Evolutionary conservation across 2,888 invertebrate genomes (phyloP), one percentile per base, ranked within the genome.

Genomic region (Scaeva pyrastri): DNA sequence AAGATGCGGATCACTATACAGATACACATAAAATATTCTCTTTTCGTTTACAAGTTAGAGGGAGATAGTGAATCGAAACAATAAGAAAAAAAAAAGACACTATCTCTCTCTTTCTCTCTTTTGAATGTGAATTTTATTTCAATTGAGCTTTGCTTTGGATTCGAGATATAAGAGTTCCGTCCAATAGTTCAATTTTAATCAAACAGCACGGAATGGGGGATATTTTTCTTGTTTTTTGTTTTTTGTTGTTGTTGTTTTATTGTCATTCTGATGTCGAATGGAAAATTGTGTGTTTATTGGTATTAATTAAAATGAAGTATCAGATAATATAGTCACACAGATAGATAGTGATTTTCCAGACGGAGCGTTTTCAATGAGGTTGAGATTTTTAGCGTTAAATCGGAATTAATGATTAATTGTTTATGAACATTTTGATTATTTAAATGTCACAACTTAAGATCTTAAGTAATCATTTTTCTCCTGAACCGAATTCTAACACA

Each of bases 101-200:
- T 26, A 48, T 12, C n/a, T n/a, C n/a, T 48, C 19, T 36, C 56
- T 31, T 56, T 52, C 31, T 26, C 48, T 45, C 50, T 36, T 41
- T 62, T 45, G 50, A 45, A 79, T 72, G 60, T 72, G 62, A 68
- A 85, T 77, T 77, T 73, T 19, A 72, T 70, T 85, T 73, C 81
- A 81, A 81, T 85, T 62, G 81, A 73, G 70, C 76, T 81, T 74
- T 26, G 23, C 6, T 52, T 3, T 19, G 50, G 12, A 1, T n/a
- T n/a, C n/a, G n/a, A 21, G 14, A 14, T 5, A 10, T n/a, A 39
- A 10, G n/a, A n/a, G n/a, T n/a, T 11, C 39, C 11, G 7, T 31
- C 3, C 31, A 31, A 39, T 43, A n/a, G 43, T 43, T 16, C n/a
- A n/a, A n/a, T 39, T 39, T 12, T 52, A 52, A 52, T 52, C 23